Conservation (phyloP, 2,113 vertebrate species). For the Salminus brasiliensis region DNA sequence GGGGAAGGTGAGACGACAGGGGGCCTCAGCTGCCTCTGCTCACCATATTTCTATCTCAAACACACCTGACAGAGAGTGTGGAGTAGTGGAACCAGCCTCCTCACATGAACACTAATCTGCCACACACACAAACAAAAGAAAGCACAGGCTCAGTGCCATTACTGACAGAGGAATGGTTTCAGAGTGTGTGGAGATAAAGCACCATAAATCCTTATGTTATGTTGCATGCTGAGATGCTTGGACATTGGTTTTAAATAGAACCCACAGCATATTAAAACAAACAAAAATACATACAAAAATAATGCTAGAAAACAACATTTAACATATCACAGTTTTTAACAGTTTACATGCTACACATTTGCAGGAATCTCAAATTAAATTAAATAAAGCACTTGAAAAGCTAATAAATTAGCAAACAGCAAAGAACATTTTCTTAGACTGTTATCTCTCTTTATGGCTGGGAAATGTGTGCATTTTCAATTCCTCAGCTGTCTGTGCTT, state of each 20-base stretch:
- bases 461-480: no score
- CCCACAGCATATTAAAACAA: neutral
- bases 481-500: neutral
- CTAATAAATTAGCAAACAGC: no score
- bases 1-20: slow-evolving; percentile 21
- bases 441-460: no score
- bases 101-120: slow-evolving; percentile 31
- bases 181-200: slow-evolving; percentile 26
- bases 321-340: no score
- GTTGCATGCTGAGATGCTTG: neutral
- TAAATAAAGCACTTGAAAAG: neutral
- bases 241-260: neutral
- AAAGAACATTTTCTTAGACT: neutral
- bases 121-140: neutral
- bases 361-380: neutral
- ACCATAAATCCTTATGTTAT: slow-evolving; percentile 7
- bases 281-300: no score
- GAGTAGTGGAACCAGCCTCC: slow-evolving; percentile 8
- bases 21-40: neutral
- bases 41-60: neutral
- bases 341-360: neutral
- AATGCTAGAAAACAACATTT: no score
- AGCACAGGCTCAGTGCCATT: neutral
- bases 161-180: neutral
- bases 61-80: slow-evolving; percentile 14